Base-by-base conservation (phyloP, 2,888 invertebrate genomes). In the Drosophila crucigera region DNA sequence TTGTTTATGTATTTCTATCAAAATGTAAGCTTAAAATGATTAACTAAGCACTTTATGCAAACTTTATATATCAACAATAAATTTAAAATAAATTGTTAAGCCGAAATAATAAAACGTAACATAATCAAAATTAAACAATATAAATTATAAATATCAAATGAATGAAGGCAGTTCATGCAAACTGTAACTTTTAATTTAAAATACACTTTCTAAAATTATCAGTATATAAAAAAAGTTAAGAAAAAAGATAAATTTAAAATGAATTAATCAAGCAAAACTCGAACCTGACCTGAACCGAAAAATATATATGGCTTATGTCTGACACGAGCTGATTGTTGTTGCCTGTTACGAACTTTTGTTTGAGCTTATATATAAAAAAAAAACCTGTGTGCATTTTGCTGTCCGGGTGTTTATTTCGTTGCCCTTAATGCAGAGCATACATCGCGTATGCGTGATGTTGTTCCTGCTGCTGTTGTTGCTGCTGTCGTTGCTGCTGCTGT, bases 381-480 rank as follows among this genome's bases (percentile, higher is more conserved):
- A 16, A 54, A 33, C 10, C 16, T 10, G 25, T 22, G 22, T 25
- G 54, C 54, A 54, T 35, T 35, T 25, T n/a, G 37, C 25, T 28
- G 28, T n/a, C 6, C 25, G 25, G 55, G 25, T 58, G 47, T 39
- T 49, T 70, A 30, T 62, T 59, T 64, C 50, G 52, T 14, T 72
- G 77, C 74, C 75, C 88, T 88, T 76, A 84, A 77, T 82, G 89
- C 83, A 75, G 70, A 65, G 68, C 77, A 61, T 53, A 81, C 80
- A 68, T 37, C 6, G 37, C 37, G 37, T 19, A 37, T 37, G 37
- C 19, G 37, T 37, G 37, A 37, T 37, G 43, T 5, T 22, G 43
- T 41, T 41, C 3, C 11, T 7, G 22, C 22, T 14, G 14, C 5
- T 43, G 22, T 3, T 43, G 43, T 9, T 39, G 41, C 4, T 28